Base-by-base conservation (phyloP, 2,888 invertebrate genomes). In the Oeneis ivallda region DNA sequence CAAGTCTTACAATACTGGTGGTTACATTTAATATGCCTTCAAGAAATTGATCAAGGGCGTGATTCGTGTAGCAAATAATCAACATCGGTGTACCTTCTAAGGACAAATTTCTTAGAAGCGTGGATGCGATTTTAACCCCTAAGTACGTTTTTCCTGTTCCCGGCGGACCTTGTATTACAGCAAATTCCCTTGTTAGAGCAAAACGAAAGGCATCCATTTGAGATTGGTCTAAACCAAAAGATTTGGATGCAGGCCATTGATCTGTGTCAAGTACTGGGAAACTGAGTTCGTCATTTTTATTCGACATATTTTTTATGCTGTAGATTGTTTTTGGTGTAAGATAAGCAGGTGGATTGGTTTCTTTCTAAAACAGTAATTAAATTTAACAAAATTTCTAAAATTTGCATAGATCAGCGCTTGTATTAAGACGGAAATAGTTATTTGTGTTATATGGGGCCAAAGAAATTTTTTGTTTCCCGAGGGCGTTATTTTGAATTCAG, bases 141-240 rank as follows among this genome's bases (percentile, higher is more conserved):
- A 97, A 82, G 80, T 93, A 95, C 0, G 97, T 97, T 90, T 97
- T 97, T 0, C 97, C 97, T 0, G 97, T 97, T 2, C 97, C 97
- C 0, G 97, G 97, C 0, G 97, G 97, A 0, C 97, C 97, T 89
- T 97, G 97, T 68, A 97, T 96, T 0, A 97, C 92, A 0, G 94
- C 94, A 71, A 97, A 94, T 83, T 96, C 95, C 75, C 93, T 91
- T 0, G 93, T 94, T 2, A 97, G 76, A 0, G 96, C 96, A 41
- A 93, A 92, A 72, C 93, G 90, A 74, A 94, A 94, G 0, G 97
- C 97, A 45, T 83, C 78, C 67, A 92, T 83, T 84, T 97, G 97
- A 0, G 94, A 93, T 7, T 86, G 79, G 79, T 97, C 95, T 2
- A 97, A 84, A 43, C 85, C 84, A 50, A 94, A 79, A 3, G 77